Base-by-base conservation (phyloP, 2,888 invertebrate genomes). In the Frankliniella intonsa region DNA sequence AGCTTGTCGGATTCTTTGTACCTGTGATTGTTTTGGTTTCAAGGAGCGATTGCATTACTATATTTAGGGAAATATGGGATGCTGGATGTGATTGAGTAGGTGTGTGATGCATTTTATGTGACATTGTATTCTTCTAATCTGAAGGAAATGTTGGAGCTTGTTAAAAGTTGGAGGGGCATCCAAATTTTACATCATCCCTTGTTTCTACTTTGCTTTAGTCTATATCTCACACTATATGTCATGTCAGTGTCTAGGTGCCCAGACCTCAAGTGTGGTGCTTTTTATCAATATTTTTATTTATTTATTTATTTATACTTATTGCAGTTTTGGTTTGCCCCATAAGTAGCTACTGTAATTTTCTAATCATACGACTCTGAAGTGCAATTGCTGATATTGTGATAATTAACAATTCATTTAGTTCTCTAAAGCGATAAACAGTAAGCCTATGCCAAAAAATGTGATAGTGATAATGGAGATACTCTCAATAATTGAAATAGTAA, bases 381-480 rank as follows among this genome's bases (percentile, higher is more conserved):
- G 22, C n/a, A 22, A 76, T 76, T 76, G 69, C 69, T 76, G 25
- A 76, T 25, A 25, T 76, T 76, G 69, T 76, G 69, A 76, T 76
- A 76, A 25, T 22, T 25, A 25, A 76, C 22, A 22, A 76, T 76
- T 76, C 25, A 22, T 76, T 22, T 25, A 76, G 69, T 76, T 76
- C 25, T 25, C 69, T 25, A 25, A 76, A 76, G 25, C 69, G 12
- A 22, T 76, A 25, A 76, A 11, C 69, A 25, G 22, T 76, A 76
- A 76, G 69, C 69, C 69, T 76, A 25, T 76, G 69, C 69, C 69
- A 76, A 76, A 76, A 12, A 76, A 25, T 76, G 69, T 76, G 69
- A 76, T 76, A 76, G 69, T 76, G 22, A 25, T 76, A 25, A 76
- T 38, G 38, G 38, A 25, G 69, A 76, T 22, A 22, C 22, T 25